phyloP scores from a whole-genome alignment of 2,888 invertebrate genomes.

The Stramonita haemastoma region DNA sequence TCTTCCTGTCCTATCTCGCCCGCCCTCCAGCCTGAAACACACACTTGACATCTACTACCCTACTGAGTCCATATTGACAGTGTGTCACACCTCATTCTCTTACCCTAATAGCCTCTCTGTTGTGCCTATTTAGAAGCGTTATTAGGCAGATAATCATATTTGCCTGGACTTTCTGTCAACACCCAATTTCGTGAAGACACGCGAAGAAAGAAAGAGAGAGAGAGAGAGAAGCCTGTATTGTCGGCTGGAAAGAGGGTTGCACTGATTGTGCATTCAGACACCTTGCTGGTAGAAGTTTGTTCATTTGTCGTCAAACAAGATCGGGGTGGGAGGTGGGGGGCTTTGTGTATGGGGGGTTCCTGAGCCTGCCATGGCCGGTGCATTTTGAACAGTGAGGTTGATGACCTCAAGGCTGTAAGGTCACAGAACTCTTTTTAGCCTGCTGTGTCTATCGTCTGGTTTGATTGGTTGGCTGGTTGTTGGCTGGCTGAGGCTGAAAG shows the following conservation, averaged over 20 bases:
- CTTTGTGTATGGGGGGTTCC: slow-evolving; percentile 34
- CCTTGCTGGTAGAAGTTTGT: slow-evolving; percentile 39
- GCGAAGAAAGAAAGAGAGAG: not conserved
- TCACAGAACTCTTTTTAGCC: slow-evolving; percentile 26
- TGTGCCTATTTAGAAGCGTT: slow-evolving; percentile 30
- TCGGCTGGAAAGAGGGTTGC: slow-evolving; percentile 6
- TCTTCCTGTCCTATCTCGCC: not conserved
- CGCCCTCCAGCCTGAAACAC: slow-evolving; percentile 2
- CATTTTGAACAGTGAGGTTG: slow-evolving; percentile 19
- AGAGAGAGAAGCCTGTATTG: not conserved
- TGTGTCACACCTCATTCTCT: slow-evolving; percentile 29
- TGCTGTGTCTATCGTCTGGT: not conserved
- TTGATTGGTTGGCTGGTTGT: not conserved
- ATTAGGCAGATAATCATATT: slow-evolving; percentile 44
- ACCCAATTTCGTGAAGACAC: slow-evolving; percentile 29
- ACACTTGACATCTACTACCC: slow-evolving; percentile 22
- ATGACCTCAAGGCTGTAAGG: slow-evolving; percentile 4
- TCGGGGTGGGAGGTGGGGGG: too few species aligned
- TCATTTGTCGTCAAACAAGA: slow-evolving; percentile 36
- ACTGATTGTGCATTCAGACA: slow-evolving; percentile 27
- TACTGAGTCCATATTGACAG: slow-evolving; percentile 26
- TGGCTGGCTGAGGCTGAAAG: too few species aligned
- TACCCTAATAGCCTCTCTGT: slow-evolving; percentile 36
- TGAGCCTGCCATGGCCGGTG: not conserved
- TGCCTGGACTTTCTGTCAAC: slow-evolving; percentile 41